These are phyloP conservation scores for Plectropomus leopardus DNA, from an alignment of 2,113 vertebrate genomes.

Conservation along the genomic window DNA sequence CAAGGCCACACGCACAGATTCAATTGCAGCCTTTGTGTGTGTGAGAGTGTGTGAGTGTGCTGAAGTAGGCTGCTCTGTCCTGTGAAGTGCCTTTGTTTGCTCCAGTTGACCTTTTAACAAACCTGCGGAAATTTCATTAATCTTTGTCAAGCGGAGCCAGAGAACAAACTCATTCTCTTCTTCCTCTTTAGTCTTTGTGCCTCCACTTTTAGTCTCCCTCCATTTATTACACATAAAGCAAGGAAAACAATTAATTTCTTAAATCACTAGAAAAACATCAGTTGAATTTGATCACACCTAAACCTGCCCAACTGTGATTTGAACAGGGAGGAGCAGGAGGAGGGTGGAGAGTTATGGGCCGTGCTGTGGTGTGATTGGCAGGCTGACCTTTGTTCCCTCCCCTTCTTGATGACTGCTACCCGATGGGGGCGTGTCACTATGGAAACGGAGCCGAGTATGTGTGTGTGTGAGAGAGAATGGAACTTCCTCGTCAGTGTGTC, in stretches of 20 bases:
- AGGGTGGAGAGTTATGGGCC: constrained; percentile 41
- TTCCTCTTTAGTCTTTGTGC: neutral
- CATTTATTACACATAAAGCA: neutral
- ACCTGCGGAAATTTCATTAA: constrained; percentile 27
- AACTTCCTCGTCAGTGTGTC: constrained; percentile 79
- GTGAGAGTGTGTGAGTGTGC: constrained; percentile 5
- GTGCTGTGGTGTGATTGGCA: constrained; percentile 68
- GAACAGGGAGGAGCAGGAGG: constrained; percentile 27
- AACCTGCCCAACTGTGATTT: constrained; percentile 40
- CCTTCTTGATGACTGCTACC: constrained; percentile 50
- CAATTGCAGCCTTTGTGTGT: constrained; percentile 59
- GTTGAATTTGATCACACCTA: constrained; percentile 1
- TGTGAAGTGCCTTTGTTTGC: constrained; percentile 58
- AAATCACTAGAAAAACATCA: neutral
- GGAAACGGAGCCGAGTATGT: constrained; percentile 68
- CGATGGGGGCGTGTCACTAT: constrained; percentile 78
- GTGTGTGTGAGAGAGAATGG: constrained; percentile 71
- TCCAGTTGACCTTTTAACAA: constrained; percentile 53
- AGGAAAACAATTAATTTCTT: neutral
- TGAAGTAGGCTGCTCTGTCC: constrained; percentile 22
- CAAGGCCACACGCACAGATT: constrained; percentile 46
- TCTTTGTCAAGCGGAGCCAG: neutral
- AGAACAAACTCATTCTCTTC: neutral
- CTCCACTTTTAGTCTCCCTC: neutral
- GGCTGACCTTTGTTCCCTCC: constrained; percentile 62